Evolutionary conservation across 2,797 vertebrate genomes (phyloP).

Genomic region (Clarias laeviceps): DNA sequence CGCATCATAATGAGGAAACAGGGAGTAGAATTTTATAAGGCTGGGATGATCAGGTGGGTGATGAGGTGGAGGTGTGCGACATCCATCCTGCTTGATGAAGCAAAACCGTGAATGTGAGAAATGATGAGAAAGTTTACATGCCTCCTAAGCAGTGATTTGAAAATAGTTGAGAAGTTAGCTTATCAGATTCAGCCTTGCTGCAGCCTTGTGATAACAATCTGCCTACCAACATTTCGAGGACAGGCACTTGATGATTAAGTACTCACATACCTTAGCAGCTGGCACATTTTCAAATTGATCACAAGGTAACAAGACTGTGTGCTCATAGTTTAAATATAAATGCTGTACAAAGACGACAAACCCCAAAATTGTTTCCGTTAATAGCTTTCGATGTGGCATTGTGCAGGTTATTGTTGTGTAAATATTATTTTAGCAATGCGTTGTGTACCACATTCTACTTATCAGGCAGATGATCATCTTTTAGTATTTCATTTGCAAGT

Average conservation of each 20-base stretch:
- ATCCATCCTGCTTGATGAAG: neutral
- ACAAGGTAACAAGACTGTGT: neutral
- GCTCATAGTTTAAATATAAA: neutral
- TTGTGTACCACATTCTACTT: neutral
- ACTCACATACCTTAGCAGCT: neutral
- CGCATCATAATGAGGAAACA: neutral
- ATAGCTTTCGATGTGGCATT: neutral
- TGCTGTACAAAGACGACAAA: neutral
- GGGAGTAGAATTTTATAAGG: neutral
- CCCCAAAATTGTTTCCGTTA: neutral
- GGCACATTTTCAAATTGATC: neutral
- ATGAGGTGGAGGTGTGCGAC: neutral
- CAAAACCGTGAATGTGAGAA: neutral
- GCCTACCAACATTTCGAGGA: conserved; percentile 8
- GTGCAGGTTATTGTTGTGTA: neutral
- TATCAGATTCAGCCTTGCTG: neutral
- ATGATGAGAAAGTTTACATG: neutral
- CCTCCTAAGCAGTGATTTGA: conserved; percentile 13
- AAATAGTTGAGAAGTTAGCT: neutral
- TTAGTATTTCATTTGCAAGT: neutral
- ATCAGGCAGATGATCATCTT: neutral
- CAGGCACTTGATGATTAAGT: conserved; percentile 8
- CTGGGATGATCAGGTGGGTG: neutral
- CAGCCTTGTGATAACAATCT: conserved; percentile 10
- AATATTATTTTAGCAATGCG: neutral